Conservation (phyloP, 23 tunicate genomes). For the Diplosoma virens region DNA sequence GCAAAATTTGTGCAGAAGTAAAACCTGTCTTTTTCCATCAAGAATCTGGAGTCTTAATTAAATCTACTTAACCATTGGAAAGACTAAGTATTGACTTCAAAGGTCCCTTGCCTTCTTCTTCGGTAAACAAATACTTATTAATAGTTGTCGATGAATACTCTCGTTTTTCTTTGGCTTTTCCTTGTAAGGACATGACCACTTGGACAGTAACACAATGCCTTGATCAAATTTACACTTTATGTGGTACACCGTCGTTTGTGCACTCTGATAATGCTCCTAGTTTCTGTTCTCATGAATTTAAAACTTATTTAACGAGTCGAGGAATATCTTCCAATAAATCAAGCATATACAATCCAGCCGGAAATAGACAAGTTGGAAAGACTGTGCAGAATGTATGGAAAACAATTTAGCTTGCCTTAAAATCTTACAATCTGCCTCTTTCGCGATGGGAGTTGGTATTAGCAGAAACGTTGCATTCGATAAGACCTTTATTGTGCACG, state of each 20-base stretch:
- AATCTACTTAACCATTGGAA: constrained; percentile 1
- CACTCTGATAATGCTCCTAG: constrained; percentile 27
- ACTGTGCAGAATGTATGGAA: too few species aligned
- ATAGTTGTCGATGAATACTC: constrained; percentile 6
- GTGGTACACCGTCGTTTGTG: constrained; percentile 3
- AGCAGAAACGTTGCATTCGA: too few species aligned
- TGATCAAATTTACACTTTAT: not conserved
- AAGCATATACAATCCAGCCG: too few species aligned
- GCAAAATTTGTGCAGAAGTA: constrained; percentile 8
- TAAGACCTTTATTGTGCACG: too few species aligned
- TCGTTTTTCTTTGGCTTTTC: constrained; percentile 8
- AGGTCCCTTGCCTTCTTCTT: not conserved
- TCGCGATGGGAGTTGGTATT: too few species aligned
- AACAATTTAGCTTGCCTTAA: too few species aligned
- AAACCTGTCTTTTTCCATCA: constrained; percentile 1
- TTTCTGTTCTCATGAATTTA: too few species aligned
- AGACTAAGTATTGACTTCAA: not conserved
- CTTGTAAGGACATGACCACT: constrained; percentile 9
- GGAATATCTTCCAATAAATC: too few species aligned
- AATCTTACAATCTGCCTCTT: too few species aligned
- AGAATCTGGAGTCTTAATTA: not conserved
- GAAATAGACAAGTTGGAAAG: too few species aligned
- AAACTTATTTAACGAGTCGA: too few species aligned
- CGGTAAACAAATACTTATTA: not conserved
- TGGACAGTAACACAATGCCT: constrained; percentile 4